Evolutionary conservation across 2,797 vertebrate species (phyloP).

Genomic region (Rhodeus uyekii): DNA sequence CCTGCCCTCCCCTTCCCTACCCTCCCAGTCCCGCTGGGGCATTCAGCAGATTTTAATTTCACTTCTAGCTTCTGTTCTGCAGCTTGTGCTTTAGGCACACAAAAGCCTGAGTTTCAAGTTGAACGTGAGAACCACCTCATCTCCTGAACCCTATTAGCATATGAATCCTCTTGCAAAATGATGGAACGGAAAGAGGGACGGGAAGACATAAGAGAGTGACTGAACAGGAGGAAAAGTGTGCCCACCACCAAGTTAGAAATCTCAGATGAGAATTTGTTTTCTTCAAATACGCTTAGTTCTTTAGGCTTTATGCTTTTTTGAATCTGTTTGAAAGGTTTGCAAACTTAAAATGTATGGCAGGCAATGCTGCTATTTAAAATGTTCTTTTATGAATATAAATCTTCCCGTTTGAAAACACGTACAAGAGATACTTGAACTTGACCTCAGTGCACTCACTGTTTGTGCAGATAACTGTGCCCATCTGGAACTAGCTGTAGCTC

Average conservation of each 20-base stretch:
- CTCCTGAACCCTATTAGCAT: constrained; percentile 94
- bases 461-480: constrained; percentile 21
- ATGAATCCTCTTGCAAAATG: constrained; percentile 84
- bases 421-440: constrained; percentile 29
- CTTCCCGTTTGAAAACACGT: neutral
- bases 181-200: constrained; percentile 61
- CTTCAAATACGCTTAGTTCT: constrained; percentile 17
- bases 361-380: neutral
- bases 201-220: constrained; percentile 55
- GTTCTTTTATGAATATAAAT: neutral
- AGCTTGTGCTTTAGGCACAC: constrained; percentile 81
- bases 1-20: constrained; percentile 51
- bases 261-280: constrained; percentile 26
- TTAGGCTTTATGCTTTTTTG: neutral
- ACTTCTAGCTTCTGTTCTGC: constrained; percentile 80
- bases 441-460: neutral
- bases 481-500: constrained; percentile 16
- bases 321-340: neutral
- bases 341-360: neutral
- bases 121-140: constrained; percentile 94
- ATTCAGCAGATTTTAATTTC: constrained; percentile 85
- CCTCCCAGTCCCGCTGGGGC: constrained; percentile 74
- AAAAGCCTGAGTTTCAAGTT: constrained; percentile 87
- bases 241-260: constrained; percentile 43
- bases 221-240: constrained; percentile 53